These are phyloP conservation scores for Ophonus ardosiacus DNA, from an alignment of 2,888 invertebrate species.

Conservation along the genomic window DNA sequence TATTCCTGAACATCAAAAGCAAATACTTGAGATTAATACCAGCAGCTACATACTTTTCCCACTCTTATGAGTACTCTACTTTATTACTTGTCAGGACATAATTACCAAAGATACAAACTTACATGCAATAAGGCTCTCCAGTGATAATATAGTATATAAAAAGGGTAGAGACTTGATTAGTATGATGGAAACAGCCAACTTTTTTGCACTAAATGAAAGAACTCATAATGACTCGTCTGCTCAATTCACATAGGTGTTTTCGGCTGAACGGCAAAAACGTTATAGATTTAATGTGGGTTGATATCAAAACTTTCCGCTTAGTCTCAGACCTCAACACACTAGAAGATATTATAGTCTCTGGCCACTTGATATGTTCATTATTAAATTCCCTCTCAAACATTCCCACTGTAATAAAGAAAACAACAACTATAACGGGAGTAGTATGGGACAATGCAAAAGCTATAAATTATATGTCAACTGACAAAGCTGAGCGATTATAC, in stretches of 20 bases:
- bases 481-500: too few species aligned
- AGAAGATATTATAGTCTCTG: too few species aligned
- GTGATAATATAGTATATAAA: neutral
- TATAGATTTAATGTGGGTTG: too few species aligned
- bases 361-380: too few species aligned
- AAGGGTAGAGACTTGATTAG: neutral
- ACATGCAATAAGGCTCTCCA: neutral
- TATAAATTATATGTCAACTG: too few species aligned
- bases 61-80: too few species aligned
- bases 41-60: neutral
- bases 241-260: neutral
- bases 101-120: neutral
- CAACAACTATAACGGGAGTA: too few species aligned
- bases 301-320: neutral
- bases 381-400: too few species aligned
- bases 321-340: too few species aligned
- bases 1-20: neutral
- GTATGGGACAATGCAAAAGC: too few species aligned
- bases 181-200: neutral
- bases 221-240: neutral
- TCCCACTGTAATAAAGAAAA: too few species aligned
- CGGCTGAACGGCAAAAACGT: neutral
- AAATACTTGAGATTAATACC: neutral
- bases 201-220: neutral
- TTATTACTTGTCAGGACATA: neutral